Conservation (phyloP, 2,113 vertebrate genomes). For the Trogon surrucura region DNA sequence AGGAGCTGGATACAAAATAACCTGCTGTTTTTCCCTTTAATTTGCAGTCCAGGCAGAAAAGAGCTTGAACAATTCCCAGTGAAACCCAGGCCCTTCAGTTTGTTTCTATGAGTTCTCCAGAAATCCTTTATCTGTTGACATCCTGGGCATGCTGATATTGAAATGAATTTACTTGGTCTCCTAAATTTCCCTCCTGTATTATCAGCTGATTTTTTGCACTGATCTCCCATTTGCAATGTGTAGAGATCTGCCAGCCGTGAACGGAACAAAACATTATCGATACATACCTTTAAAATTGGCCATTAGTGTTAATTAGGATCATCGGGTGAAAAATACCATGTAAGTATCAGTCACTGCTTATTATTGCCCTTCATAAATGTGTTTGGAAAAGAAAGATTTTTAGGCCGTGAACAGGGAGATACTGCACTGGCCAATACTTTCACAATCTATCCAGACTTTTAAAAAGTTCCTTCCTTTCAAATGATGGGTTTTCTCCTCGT, state of each 20-base stretch:
- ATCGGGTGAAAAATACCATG: neutral
- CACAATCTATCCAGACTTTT: neutral
- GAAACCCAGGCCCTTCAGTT: slow-evolving; percentile 4
- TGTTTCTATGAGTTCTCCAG: slow-evolving; percentile 5
- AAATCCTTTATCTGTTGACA: slow-evolving; percentile 29
- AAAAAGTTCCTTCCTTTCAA: neutral
- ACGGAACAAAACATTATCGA: neutral
- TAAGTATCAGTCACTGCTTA: neutral
- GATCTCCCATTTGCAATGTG: neutral
- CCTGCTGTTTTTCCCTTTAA: slow-evolving; percentile 43
- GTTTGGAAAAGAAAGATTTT: neutral
- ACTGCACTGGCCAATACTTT: neutral
- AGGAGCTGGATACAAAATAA: slow-evolving; percentile 64
- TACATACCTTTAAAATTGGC: neutral
- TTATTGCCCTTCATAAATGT: neutral
- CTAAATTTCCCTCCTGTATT: neutral
- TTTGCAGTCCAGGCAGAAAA: slow-evolving; percentile 42
- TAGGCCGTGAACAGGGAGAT: neutral
- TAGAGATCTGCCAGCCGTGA: neutral
- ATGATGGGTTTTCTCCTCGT: neutral
- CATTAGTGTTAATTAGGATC: neutral
- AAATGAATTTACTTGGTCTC: slow-evolving; percentile 12
- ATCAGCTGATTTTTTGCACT: slow-evolving; percentile 6
- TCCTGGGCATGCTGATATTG: neutral
- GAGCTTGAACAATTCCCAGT: neutral